Base-by-base conservation (phyloP, 35 echinoderm and acorn worm species). In the Heliocidaris erythrogramma region DNA sequence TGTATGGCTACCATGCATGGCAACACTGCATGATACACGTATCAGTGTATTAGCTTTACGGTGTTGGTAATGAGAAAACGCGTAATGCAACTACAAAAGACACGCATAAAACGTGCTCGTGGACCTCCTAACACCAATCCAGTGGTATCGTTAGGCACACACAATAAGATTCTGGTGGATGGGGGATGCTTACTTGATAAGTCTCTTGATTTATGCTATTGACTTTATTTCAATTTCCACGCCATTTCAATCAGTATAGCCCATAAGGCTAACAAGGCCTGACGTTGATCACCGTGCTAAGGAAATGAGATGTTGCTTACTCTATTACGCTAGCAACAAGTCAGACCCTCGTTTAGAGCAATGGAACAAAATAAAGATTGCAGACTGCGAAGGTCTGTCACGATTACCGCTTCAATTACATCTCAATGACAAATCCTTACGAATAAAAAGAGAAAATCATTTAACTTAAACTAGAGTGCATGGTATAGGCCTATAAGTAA, bases 171-270 rank as follows among this genome's bases (percentile, higher is more conserved):
- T 89, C 87, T 47, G 47, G 87, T 48, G 87, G 31, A 89, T 89
- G 24, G 47, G 9, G 16, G 31, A 89, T 89, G 47, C 87, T 89
- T 32, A 48, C 87, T 48, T 89, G 87, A 89, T 18, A 89, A 32
- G 47, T 89, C 31, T 89, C 87, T 89, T 89, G 30, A 89, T 89
- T 89, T 48, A 89, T 89, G 47, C 14, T 89, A 89, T 89, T 89
- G 31, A 48, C 87, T 89, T 48, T 89, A 78, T 78, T 78, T 78
- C 65, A 78, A 78, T 78, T 78, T 78, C 65, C 65, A 78, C 65
- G 65, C 65, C 65, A 78, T 78, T 78, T 78, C 65, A 78, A 78
- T 78, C 65, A 78, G 65, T 78, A 24, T 78, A n/a, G 21, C 65
- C 27, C 65, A 78, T 78, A 48, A 89, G 31, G 87, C 87, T 88